phyloP scores from a whole-genome alignment of 2,888 invertebrate genomes.

The Drosophila cognata region DNA sequence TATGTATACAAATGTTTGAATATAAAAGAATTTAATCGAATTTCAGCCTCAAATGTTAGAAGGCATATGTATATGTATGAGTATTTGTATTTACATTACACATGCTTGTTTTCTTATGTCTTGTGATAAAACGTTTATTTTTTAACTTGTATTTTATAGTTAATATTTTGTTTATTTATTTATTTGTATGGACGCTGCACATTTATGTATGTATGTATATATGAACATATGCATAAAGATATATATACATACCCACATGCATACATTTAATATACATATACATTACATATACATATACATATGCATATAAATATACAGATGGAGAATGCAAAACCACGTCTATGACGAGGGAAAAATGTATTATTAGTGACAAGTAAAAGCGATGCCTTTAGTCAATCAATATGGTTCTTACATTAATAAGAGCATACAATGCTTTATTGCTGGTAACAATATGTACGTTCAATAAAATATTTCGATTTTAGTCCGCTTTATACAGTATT shows the following conservation, averaged over 20 bases:
- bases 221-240: constrained; percentile 5
- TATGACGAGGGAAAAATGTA: neutral
- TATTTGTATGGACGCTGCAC: constrained; percentile 1
- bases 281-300: neutral
- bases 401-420: neutral
- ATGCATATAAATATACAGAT: neutral
- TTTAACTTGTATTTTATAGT: constrained; percentile 2
- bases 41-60: constrained; percentile 53
- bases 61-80: constrained; percentile 29
- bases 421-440: neutral
- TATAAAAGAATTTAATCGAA: constrained; percentile 36
- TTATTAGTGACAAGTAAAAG: constrained; percentile 1
- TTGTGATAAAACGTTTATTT: constrained; percentile 1
- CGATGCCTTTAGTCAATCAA: neutral
- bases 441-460: neutral
- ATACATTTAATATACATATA: neutral
- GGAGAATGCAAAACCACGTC: constrained; percentile 1
- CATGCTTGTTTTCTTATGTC: constrained; percentile 1
- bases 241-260: neutral
- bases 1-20: constrained; percentile 14
- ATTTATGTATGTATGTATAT: constrained; percentile 7
- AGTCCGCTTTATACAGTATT: neutral
- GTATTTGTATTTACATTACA: constrained; percentile 2
- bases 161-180: too few relatives aligned
- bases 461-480: neutral